Percentiles rank a stretch among this genome's conserved stretches.
phyloP scores from a whole-genome alignment of 1,140 invertebrate species.

The Acromyrmex charruanus region DNA sequence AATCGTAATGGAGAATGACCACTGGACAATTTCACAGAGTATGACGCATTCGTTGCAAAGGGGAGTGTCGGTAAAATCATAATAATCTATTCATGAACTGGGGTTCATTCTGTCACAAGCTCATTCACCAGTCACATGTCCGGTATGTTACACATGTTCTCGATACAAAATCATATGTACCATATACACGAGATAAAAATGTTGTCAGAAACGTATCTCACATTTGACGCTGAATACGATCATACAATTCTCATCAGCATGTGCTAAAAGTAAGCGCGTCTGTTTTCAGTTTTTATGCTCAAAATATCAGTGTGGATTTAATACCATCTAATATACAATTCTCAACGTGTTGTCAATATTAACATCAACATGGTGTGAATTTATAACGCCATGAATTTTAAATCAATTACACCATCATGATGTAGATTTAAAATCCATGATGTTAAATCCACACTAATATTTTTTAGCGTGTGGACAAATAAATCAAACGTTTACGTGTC shows the following conservation, averaged over 20 bases:
- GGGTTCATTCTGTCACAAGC: constrained; percentile 62
- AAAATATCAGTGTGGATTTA: too few relatives aligned
- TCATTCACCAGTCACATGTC: not conserved
- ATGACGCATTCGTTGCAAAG: constrained; percentile 68
- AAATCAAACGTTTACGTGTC: not conserved
- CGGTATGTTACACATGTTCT: not conserved
- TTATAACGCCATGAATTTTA: too few relatives aligned
- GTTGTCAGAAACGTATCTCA: not conserved
- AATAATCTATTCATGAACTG: constrained; percentile 42
- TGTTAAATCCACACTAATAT: too few relatives aligned
- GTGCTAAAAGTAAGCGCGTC: not conserved
- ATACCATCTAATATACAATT: too few relatives aligned
- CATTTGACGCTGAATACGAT: not conserved
- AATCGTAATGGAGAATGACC: constrained; percentile 38
- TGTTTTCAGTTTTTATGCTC: not conserved
- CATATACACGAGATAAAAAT: not conserved
- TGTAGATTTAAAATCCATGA: too few relatives aligned
- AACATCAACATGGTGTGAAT: too few relatives aligned
- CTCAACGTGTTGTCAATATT: too few relatives aligned
- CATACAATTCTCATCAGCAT: not conserved
- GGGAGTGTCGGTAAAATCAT: constrained; percentile 3
- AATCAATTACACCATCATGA: too few relatives aligned
- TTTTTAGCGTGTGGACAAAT: not conserved
- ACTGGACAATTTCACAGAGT: constrained; percentile 67
- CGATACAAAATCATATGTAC: not conserved